phyloP scores from a whole-genome alignment of 2,888 invertebrate species.

The Mythimna vitellina region DNA sequence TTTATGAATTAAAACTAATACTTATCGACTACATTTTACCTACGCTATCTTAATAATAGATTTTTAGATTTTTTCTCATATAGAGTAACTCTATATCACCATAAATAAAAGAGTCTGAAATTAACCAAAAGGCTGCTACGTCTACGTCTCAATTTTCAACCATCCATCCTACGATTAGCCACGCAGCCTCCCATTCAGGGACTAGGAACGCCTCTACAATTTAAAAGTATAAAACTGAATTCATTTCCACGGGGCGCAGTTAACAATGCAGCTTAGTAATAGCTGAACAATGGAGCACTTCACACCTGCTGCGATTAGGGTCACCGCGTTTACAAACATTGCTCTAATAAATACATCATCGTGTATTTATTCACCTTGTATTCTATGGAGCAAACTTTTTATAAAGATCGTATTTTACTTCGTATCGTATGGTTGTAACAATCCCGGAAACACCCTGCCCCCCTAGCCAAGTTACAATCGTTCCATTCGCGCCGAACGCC shows the following conservation, averaged over 20 bases:
- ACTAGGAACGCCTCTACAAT: conserved; percentile 15
- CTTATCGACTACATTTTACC: no score
- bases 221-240: conserved; percentile 34
- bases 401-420: no score
- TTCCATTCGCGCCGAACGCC: no score
- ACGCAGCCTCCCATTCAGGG: not conserved
- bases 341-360: not conserved
- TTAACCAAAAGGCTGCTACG: not conserved
- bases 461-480: no score
- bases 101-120: no score
- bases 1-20: no score
- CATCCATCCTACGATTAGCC: not conserved
- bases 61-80: no score
- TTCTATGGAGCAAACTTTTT: not conserved
- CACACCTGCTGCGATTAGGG: conserved; percentile 70
- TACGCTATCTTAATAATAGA: no score
- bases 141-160: not conserved
- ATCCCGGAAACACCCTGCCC: no score
- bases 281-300: conserved; percentile 72
- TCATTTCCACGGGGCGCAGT: conserved; percentile 22
- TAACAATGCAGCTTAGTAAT: conserved; percentile 57
- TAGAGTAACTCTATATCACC: no score
- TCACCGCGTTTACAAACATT: conserved; percentile 24
- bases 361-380: conserved; percentile 1
- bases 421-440: no score